Evolutionary conservation across 2,888 invertebrate genomes (phyloP).

Genomic region (Pyralis farinalis): DNA sequence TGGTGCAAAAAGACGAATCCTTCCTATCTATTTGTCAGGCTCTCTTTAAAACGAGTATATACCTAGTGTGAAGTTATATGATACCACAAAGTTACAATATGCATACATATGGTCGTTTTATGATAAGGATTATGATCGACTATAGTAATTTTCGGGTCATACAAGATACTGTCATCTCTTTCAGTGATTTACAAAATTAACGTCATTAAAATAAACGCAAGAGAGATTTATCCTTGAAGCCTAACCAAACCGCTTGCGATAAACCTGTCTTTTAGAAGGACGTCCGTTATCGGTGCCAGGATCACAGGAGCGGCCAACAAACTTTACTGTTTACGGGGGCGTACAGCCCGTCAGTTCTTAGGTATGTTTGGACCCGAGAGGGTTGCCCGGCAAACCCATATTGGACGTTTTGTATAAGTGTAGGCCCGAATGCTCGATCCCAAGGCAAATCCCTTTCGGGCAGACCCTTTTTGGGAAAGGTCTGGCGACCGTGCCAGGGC

Average conservation of each 20-base stretch:
- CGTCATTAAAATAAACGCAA: too few species aligned
- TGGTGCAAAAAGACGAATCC: too few species aligned
- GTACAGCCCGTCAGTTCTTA: slow-evolving; percentile 38
- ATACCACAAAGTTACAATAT: too few species aligned
- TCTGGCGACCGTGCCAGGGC: slow-evolving; percentile 66
- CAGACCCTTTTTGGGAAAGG: slow-evolving; percentile 72
- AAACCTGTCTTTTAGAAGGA: slow-evolving; percentile 10
- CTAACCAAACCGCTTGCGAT: slow-evolving; percentile 3
- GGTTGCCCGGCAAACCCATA: slow-evolving; percentile 59
- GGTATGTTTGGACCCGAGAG: slow-evolving; percentile 61
- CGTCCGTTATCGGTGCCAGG: slow-evolving; percentile 34
- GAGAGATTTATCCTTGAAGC: neutral
- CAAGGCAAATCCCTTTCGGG: slow-evolving; percentile 78
- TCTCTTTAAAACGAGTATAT: too few species aligned
- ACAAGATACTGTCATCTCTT: too few species aligned
- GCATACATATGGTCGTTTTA: too few species aligned
- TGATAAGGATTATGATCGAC: too few species aligned
- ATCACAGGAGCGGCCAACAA: slow-evolving; percentile 58
- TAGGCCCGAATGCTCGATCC: slow-evolving; percentile 68
- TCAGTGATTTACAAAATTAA: too few species aligned
- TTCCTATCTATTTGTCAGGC: too few species aligned
- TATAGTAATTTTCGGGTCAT: too few species aligned
- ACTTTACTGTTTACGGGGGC: slow-evolving; percentile 68
- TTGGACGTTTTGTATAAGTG: slow-evolving; percentile 81
- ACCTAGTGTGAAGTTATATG: too few species aligned